Base-by-base conservation (phyloP, 1,140 invertebrate species). In the Camponotus pennsylvanicus region DNA sequence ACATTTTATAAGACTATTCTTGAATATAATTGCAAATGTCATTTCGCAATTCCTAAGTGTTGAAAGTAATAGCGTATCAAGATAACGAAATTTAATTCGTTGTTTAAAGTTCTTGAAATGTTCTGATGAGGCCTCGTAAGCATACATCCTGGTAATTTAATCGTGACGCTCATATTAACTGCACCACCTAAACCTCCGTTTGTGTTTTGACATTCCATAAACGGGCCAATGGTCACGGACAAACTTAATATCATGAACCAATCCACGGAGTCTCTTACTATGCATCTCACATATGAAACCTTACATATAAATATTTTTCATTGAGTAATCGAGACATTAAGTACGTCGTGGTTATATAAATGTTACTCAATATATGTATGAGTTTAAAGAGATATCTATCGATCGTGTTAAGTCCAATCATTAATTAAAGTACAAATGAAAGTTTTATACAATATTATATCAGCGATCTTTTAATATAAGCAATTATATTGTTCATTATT, bases 271-370 rank as follows among this genome's bases (percentile, higher is more conserved):
- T 49, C 63, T 52, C 49, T 67, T 37, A 18, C 3, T 34, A 85
- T 69, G 70, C 45, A 3, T 13, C 67, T 85, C 73, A 80, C 86
- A 63, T 88, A 80, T n/a, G 21, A 63, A 49, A 61, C 15, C 37
- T 18, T 61, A 55, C 66, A 55, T 85, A 80, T 67, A 80, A 76
- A 89, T 75, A 79, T 85, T 89, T 79, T 85, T 88, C 75, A 86
- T 88, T 80, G 88, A 85, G 70, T 67, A 89, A 88, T 64, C 63
- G 42, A 52, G n/a, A 11, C n/a, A 67, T 32, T 42, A 13, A 52
- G 40, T 75, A 75, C 37, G 27, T n/a, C 37, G 13, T 34, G 40
- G n/a, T 61, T 83, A 52, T 45, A 55, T 59, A 69, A 75, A 59
- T 77, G 32, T 59, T 71, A 88, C 61, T 71, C 15, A 21, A 66